Evolutionary conservation across 2,888 invertebrate species (phyloP).

Genomic region (Platerodrilus igneus): DNA sequence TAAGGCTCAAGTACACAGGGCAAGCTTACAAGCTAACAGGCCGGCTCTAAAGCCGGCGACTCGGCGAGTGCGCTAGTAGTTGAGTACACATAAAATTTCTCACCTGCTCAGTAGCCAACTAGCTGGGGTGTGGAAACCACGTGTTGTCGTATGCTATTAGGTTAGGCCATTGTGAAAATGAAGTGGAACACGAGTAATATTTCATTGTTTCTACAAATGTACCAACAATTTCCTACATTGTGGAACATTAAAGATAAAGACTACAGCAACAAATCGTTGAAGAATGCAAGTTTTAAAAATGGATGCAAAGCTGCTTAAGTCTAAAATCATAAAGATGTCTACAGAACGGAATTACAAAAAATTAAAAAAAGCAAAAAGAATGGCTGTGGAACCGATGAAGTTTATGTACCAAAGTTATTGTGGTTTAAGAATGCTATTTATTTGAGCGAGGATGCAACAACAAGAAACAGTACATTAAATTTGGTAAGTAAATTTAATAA

Average conservation of each 20-base stretch:
- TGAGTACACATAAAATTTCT: too few species aligned
- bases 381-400: conserved; percentile 28
- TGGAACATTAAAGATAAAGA: conserved; percentile 11
- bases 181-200: too few species aligned
- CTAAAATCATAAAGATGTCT: conserved; percentile 31
- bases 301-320: conserved; percentile 11
- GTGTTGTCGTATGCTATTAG: too few species aligned
- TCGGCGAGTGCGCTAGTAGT: too few species aligned
- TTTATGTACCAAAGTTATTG: conserved; percentile 37
- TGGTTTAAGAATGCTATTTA: conserved; percentile 34
- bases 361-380: conserved; percentile 36
- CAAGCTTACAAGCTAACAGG: too few species aligned
- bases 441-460: conserved; percentile 8
- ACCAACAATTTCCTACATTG: conserved; percentile 3
- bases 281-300: conserved; percentile 7
- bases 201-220: conserved; percentile 1
- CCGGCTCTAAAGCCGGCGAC: too few species aligned
- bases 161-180: too few species aligned
- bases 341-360: conserved; percentile 35
- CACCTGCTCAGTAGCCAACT: too few species aligned
- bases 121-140: too few species aligned
- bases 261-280: conserved; percentile 4
- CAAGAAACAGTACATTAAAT: conserved; percentile 12
- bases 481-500: conserved; percentile 9
- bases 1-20: too few species aligned